A percentile compares a stretch with the other conserved stretches of the same genome.
phyloP scores from a whole-genome alignment of 92 coral and sea anemone genomes.

The Pocillopora grandis region DNA sequence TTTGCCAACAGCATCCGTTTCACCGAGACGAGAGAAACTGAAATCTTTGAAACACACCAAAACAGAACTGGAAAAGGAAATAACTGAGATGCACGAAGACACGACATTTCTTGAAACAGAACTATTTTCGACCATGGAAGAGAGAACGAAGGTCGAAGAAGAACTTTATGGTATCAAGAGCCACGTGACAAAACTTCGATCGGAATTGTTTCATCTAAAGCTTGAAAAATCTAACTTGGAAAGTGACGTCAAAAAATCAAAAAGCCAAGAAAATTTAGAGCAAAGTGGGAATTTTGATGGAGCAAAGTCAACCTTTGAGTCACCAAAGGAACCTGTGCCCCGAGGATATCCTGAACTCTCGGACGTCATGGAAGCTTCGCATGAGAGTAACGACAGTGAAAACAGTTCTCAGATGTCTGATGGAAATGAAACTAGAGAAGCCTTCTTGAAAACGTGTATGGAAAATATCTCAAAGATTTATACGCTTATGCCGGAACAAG shows the following conservation, averaged over 20 bases:
- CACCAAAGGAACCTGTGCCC: slow-evolving; percentile 33
- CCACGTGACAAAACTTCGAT: slow-evolving; percentile 69
- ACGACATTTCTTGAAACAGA: slow-evolving; percentile 81
- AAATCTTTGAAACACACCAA: slow-evolving; percentile 39
- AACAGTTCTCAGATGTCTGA: slow-evolving; percentile 84
- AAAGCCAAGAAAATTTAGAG: slow-evolving; percentile 39
- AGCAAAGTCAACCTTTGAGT: slow-evolving; percentile 16
- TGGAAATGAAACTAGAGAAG: slow-evolving; percentile 62
- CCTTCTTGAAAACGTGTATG: slow-evolving; percentile 71
- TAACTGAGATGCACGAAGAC: slow-evolving; percentile 73
- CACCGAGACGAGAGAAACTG: slow-evolving; percentile 47
- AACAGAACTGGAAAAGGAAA: slow-evolving; percentile 64
- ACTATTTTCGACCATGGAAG: slow-evolving; percentile 87
- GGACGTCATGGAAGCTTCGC: slow-evolving; percentile 84
- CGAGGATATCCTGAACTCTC: slow-evolving; percentile 76
- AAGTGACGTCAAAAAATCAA: slow-evolving; percentile 63
- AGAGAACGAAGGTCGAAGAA: slow-evolving; percentile 81
- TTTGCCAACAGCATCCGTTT: not conserved
- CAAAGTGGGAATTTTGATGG: slow-evolving; percentile 16
- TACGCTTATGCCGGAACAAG: slow-evolving; percentile 74
- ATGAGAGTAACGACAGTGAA: slow-evolving; percentile 83
- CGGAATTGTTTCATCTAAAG: slow-evolving; percentile 83
- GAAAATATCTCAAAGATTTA: slow-evolving; percentile 82
- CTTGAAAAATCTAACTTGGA: slow-evolving; percentile 81
- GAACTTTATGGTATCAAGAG: slow-evolving; percentile 76